Base-by-base conservation (phyloP, 1,140 invertebrate species). In the Brachionus manjavacas region DNA sequence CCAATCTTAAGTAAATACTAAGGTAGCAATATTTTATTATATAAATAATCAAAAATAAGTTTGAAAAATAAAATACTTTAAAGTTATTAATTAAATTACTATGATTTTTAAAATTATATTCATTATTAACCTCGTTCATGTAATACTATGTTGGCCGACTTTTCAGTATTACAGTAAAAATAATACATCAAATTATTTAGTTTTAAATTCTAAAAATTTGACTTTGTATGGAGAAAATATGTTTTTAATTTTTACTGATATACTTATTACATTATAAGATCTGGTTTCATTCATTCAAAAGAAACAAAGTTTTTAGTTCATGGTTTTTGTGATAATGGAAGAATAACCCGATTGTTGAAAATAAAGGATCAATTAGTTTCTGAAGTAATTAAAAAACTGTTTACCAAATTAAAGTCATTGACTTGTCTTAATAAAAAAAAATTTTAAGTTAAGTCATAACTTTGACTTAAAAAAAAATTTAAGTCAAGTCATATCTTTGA, bases 351-450 rank as follows among this genome's bases (percentile, higher is more conserved):
- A 86, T 43, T 87, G 9, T 64, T 86, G 39, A 16, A 80, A n/a
- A 86, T 87, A 85, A 87, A 87, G 83, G 86, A 87, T 64, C 86
- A 86, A 43, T 84, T 87, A 28, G 23, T 88, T 1, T 83, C 86
- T 83, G 16, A 78, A 76, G 72, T 68, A 81, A 25, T 81, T n/a
- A 35, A 35, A 31, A n/a, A 35, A 35, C 7, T 35, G 31, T 7
- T 35, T 35, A n/a, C n/a, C n/a, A n/a, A n/a, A n/a, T n/a, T n/a
- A n/a, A n/a, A n/a, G n/a, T n/a, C n/a, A n/a, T n/a, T n/a, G n/a
- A n/a, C n/a, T n/a, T n/a, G n/a, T n/a, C n/a, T n/a, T n/a, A n/a
- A n/a, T n/a, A n/a, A n/a, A n/a, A n/a, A n/a, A n/a, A n/a, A n/a
- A n/a, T n/a, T n/a, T n/a, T n/a, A n/a, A n/a, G n/a, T n/a, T n/a